These are phyloP conservation scores for Ellobium chinense DNA, from an alignment of 2,888 invertebrate species.

Conservation along the genomic window DNA sequence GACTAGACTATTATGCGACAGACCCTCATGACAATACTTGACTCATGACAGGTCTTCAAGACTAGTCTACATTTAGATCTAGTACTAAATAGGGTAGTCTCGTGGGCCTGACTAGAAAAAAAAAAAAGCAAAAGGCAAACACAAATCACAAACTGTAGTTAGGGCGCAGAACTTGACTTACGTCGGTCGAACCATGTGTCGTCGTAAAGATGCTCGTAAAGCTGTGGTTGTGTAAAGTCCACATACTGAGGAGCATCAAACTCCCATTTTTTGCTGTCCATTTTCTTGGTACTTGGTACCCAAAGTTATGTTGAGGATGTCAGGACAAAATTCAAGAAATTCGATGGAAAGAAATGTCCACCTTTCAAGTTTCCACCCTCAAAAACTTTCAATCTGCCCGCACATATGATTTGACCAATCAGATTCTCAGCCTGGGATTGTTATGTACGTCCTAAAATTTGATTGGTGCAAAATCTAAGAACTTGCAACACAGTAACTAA, in stretches of 20 bases:
- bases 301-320: no score
- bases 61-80: no score
- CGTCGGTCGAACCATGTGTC: slow-evolving; percentile 37
- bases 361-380: no score
- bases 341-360: background rate
- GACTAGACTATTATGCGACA: no score
- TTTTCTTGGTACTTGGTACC: background rate
- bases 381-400: slow-evolving; percentile 58
- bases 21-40: no score
- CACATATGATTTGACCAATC: slow-evolving; percentile 46
- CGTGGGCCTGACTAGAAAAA: no score
- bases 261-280: slow-evolving; percentile 58
- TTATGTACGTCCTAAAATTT: background rate
- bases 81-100: no score
- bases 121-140: no score
- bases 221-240: slow-evolving; percentile 60
- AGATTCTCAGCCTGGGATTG: background rate
- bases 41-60: no score
- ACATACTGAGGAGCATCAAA: slow-evolving; percentile 70
- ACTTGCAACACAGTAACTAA: no score
- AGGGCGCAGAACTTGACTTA: no score
- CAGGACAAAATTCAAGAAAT: background rate
- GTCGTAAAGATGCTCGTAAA: background rate
- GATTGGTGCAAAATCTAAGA: slow-evolving; percentile 20
- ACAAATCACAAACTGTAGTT: no score